Conservation (phyloP, 2,888 invertebrate genomes). For the Aproaerema taeniolella region DNA sequence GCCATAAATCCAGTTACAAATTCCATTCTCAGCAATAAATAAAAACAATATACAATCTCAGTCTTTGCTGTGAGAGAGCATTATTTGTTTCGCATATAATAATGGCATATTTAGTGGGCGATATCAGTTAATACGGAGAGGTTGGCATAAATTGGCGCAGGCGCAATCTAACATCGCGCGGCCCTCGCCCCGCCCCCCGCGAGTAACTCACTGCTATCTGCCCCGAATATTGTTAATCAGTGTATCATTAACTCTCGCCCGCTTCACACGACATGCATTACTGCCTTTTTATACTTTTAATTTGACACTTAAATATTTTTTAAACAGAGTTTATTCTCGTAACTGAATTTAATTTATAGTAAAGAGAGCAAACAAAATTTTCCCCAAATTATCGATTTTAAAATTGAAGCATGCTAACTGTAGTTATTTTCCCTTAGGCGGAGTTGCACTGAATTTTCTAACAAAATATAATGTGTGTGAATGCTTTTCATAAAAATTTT, state of each 20-base stretch:
- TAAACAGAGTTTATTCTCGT: too few species aligned
- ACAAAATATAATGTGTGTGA: too few species aligned
- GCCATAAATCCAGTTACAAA: conserved; percentile 31
- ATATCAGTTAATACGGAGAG: conserved; percentile 73
- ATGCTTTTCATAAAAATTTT: too few species aligned
- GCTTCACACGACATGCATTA: conserved; percentile 39
- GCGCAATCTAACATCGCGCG: conserved; percentile 66
- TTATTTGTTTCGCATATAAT: conserved; percentile 74
- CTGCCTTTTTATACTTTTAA: conserved; percentile 12
- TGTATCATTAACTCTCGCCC: conserved; percentile 65
- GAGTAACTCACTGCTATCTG: conserved; percentile 71
- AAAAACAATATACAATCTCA: conserved; percentile 34
- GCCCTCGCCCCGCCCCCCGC: conserved; percentile 51
- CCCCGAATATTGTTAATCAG: conserved; percentile 77
- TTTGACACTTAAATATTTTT: too few species aligned
- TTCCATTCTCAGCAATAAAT: conserved; percentile 61
- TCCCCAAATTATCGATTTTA: too few species aligned
- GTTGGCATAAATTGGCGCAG: conserved; percentile 67
- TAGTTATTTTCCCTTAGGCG: too few species aligned
- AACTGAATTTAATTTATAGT: too few species aligned
- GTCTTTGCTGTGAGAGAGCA: conserved; percentile 45
- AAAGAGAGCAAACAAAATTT: too few species aligned
- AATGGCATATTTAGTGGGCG: conserved; percentile 74
- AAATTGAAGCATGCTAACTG: too few species aligned
- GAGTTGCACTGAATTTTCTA: too few species aligned